Base-by-base conservation (phyloP, 2,888 invertebrate genomes). In the Megamerina dolium region DNA sequence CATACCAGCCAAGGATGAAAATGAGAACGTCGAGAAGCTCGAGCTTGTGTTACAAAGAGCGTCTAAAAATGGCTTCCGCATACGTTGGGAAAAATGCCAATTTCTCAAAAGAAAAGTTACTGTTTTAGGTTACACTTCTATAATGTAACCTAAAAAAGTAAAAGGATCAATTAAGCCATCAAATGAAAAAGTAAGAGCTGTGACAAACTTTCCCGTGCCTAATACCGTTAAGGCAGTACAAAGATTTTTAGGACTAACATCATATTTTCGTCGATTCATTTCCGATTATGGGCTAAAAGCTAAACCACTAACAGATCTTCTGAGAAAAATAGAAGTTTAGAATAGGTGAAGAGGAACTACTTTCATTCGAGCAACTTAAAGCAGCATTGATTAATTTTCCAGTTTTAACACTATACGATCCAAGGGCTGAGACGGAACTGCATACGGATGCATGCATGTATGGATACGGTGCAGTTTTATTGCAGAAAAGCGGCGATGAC, bases 251-350 rank as follows among this genome's bases (percentile, higher is more conserved):
- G 50, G 50, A 14, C 32, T 50, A 3, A 50, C 52, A 1, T 48
- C 46, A 1, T 52, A 48, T 30, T 45, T 50, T 19, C 37, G 48
- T 12, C 38, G 48, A 18, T 46, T 50, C 31, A 34, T 48, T 8
- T n/a, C 5, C 6, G 8, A 29, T 6, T 50, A 43, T 30, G 48
- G 48, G 3, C 12, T 31, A 2, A 44, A 37, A 6, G 46, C 49
- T 5, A 43, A 29, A 38, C 46, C 47, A 10, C 29, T 53, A 16
- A 42, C 43, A 2, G 47, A 50, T 34, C 19, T 50, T 6, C 27
- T 54, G 3, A 19, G 48, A 58, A 37, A 41, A 54, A 14, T 26
- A n/a, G 9, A 33, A 30, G 43, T 59, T 14, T 39, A 51, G 4
- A 48, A 30, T 50, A n/a, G 44, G 38, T 4, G 43, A 43, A 3